phyloP scores from a whole-genome alignment of 2,888 invertebrate species.

The Chrysolina americana region DNA sequence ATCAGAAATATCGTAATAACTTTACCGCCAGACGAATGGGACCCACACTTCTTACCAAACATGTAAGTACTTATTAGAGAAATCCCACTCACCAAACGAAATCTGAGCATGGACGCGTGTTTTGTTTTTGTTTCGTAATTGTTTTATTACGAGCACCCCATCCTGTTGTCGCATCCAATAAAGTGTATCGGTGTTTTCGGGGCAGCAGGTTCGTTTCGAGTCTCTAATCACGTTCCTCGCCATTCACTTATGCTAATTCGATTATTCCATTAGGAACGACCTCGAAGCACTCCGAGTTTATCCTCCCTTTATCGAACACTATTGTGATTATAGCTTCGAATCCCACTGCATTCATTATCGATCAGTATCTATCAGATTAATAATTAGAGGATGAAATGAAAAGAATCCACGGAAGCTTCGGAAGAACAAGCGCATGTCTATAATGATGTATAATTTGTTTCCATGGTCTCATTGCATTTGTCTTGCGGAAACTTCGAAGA shows the following conservation, averaged over 20 bases:
- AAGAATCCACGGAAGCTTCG: background rate
- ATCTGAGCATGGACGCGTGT: conserved; percentile 15
- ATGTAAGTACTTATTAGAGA: no score
- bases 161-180: conserved; percentile 34
- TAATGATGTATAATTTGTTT: no score
- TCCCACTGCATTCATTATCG: conserved; percentile 13
- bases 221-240: conserved; percentile 36
- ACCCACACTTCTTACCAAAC: no score
- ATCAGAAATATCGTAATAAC: no score
- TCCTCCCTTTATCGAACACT: conserved; percentile 17
- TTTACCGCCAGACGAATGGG: no score
- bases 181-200: conserved; percentile 20
- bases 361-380: conserved; percentile 1
- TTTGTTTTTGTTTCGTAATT: conserved; percentile 17
- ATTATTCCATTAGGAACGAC: conserved; percentile 32
- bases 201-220: conserved; percentile 25
- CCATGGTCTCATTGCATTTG: no score
- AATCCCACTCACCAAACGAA: background rate
- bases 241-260: conserved; percentile 37
- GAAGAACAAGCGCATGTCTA: no score
- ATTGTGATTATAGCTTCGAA: conserved; percentile 20
- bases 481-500: no score
- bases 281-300: background rate
- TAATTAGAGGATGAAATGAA: background rate
- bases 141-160: conserved; percentile 18